Base-by-base conservation (phyloP, 2,113 vertebrate genomes). In the Ranitomeya imitator region DNA sequence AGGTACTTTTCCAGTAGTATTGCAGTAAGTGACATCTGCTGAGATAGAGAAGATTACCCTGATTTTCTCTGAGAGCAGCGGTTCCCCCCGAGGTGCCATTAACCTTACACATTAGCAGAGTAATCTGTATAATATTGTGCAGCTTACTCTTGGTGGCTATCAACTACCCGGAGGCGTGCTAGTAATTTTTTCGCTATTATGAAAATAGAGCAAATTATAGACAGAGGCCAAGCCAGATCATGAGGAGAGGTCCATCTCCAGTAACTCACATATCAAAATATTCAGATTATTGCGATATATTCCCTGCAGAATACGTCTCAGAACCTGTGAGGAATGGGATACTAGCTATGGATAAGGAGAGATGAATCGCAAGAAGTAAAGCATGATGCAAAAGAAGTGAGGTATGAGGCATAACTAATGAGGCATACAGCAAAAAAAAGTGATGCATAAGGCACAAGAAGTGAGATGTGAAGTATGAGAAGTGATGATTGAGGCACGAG, bases 31-130 rank as follows among this genome's bases (percentile, higher is more conserved):
- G 73, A 76, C 71, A 45, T 78, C 76, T 54, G 18, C 63, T 78
- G 76, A 7, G 9, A 19, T 67, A n/a, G 11, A 67, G 10, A n/a
- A n/a, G 63, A 21, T 23, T 18, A 0, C 23, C 4, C 54, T 10
- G 23, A 15, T 13, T 73, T 52, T 57, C 19, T 11, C 7, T 23
- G 55, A 63, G 19, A 83, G 51, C 82, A 26, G 63, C 65, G 55
- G 45, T 18, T 21, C 19, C 65, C 82, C 63, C 65, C 9, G 81
- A 55, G 82, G 82, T 18, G 19, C 82, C 82, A 69, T 84, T 55
- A 84, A 16, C 82, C 82, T 84, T 26, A 52, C 65, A 83, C 54
- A 21, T 52, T 69, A 69, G 45, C 61, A 52, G 45, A 18, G 21
- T 54, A 71, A 84, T 26, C 51, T 61, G 65, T 15, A 54, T 71